Conservation (phyloP, 2,888 invertebrate genomes). For the Lottia gigantea region DNA sequence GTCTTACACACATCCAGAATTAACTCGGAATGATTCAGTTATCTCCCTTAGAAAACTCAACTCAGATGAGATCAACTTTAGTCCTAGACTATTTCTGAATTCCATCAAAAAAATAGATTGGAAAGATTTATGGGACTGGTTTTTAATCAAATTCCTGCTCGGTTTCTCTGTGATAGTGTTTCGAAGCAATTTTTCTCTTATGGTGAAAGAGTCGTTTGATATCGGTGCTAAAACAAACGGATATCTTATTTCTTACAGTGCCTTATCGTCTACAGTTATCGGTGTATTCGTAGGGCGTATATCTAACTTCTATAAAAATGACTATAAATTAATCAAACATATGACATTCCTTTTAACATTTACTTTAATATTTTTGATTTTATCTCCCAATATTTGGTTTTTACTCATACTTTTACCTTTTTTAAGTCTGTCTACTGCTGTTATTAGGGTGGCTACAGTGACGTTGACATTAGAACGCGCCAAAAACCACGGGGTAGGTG, state of each 20-base stretch:
- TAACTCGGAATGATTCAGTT: constrained; percentile 24
- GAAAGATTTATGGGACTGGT: constrained; percentile 63
- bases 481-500: constrained; percentile 52
- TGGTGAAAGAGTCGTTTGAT: constrained; percentile 55
- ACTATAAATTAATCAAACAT: constrained; percentile 49
- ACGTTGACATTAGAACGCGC: constrained; percentile 58
- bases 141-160: constrained; percentile 63
- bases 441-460: constrained; percentile 58
- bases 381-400: constrained; percentile 46
- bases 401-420: constrained; percentile 53
- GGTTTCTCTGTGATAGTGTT: constrained; percentile 63
- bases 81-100: constrained; percentile 35
- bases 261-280: constrained; percentile 54
- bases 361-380: constrained; percentile 37
- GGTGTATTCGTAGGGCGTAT: constrained; percentile 61
- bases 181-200: constrained; percentile 60
- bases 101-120: constrained; percentile 53
- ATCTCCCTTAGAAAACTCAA: constrained; percentile 35
- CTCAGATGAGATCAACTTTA: constrained; percentile 44
- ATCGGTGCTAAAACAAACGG: constrained; percentile 58
- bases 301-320: constrained; percentile 48
- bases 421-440: constrained; percentile 57
- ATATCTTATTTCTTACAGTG: constrained; percentile 64
- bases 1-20: neutral
- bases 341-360: constrained; percentile 45